phyloP scores from a whole-genome alignment of 2,113 vertebrate genomes.

The Gymnobelideus leadbeateri region DNA sequence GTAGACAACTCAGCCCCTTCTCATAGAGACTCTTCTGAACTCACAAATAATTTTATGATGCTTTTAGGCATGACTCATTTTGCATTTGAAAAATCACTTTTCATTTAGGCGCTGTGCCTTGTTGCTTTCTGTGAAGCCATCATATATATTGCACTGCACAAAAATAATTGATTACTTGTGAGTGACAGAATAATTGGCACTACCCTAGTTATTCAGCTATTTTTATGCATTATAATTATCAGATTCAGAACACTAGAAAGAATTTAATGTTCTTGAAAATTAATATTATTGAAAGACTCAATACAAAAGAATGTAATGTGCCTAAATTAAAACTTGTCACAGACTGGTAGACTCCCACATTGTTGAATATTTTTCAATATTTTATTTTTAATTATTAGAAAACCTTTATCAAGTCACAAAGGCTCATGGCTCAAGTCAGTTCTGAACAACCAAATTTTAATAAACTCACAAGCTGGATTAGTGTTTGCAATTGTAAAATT shows the following conservation, averaged over 20 bases:
- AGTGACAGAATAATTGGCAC: constrained; percentile 83
- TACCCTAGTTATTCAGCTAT: constrained; percentile 77
- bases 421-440: not conserved
- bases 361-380: constrained; percentile 55
- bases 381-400: constrained; percentile 62
- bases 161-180: constrained; percentile 80
- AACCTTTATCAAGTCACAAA: constrained; percentile 40
- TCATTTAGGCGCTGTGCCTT: constrained; percentile 56
- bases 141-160: constrained; percentile 59
- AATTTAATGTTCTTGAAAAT: constrained; percentile 82
- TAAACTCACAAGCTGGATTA: constrained; percentile 37
- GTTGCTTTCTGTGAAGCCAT: constrained; percentile 64
- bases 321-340: constrained; percentile 71
- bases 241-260: constrained; percentile 75
- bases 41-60: constrained; percentile 37
- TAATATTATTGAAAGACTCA: constrained; percentile 67
- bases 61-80: constrained; percentile 36
- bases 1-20: not conserved
- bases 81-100: constrained; percentile 63
- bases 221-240: constrained; percentile 82
- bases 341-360: constrained; percentile 38
- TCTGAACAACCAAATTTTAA: constrained; percentile 24
- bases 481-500: constrained; percentile 49
- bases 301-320: constrained; percentile 77
- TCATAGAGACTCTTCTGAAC: constrained; percentile 27